phyloP scores from a whole-genome alignment of 2,797 vertebrate species.

The Coracias cyanogaster region DNA sequence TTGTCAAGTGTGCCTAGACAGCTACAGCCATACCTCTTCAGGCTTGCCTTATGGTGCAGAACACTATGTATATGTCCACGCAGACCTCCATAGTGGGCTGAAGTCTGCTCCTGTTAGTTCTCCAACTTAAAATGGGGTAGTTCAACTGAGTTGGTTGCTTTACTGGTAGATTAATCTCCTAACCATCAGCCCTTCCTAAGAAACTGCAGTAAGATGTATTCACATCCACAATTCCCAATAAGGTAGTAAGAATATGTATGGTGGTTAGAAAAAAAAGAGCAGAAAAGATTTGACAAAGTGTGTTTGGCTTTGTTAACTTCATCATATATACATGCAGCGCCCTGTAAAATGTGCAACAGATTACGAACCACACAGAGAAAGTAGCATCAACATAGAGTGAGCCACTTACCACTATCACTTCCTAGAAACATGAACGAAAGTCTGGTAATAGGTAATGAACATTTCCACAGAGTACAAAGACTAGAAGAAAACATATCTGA shows the following conservation, averaged over 20 bases:
- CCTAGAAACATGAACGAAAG: neutral
- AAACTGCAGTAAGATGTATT: neutral
- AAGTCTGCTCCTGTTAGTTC: neutral
- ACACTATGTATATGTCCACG: no score
- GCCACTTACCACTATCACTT: neutral
- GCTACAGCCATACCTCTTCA: neutral
- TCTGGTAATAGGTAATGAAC: neutral
- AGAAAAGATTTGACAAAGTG: neutral
- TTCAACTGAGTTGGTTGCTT: neutral
- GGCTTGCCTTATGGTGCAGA: neutral
- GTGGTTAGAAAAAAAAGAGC: neutral
- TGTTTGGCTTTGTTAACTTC: neutral
- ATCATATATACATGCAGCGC: neutral
- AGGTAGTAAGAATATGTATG: neutral
- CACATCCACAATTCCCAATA: neutral
- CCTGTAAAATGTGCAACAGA: neutral
- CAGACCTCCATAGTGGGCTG: neutral
- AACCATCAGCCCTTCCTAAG: neutral
- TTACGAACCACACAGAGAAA: neutral
- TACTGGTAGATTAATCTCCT: neutral
- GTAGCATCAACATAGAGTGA: neutral
- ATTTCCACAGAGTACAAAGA: neutral
- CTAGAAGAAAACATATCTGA: neutral
- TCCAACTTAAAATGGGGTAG: neutral
- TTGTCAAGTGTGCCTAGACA: neutral